Evolutionary conservation across 2,797 vertebrate genomes (phyloP).

Genomic region (Characodon lateralis): DNA sequence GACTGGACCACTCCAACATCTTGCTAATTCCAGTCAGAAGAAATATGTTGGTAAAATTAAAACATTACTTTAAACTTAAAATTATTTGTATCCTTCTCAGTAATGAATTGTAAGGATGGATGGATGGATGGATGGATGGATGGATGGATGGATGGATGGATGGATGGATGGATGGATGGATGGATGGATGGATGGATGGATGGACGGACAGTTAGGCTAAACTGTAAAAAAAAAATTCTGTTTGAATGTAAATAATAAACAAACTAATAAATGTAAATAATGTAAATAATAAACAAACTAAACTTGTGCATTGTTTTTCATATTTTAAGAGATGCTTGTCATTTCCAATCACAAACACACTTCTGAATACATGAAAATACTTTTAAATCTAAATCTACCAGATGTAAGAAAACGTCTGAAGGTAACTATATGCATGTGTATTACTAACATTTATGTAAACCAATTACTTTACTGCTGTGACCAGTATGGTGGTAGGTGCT

Average conservation of each 20-base stretch:
- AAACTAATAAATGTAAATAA: background rate
- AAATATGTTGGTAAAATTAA: background rate
- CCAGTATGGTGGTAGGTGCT: too few species aligned
- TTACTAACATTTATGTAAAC: too few species aligned
- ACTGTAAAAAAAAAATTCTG: background rate
- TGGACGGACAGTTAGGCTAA: background rate
- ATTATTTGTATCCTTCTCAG: background rate
- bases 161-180: background rate
- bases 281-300: background rate
- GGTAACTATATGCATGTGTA: too few species aligned
- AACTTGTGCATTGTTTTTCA: background rate
- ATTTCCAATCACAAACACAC: too few species aligned
- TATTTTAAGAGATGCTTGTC: background rate
- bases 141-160: background rate
- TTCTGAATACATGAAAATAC: background rate
- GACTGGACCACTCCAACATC: too few species aligned
- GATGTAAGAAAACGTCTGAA: too few species aligned
- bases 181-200: background rate
- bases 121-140: background rate
- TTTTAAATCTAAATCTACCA: too few species aligned
- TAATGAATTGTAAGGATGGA: background rate
- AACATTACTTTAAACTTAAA: background rate
- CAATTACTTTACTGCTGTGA: too few species aligned
- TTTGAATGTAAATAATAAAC: background rate
- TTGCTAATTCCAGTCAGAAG: background rate